Evolutionary conservation across 2,113 vertebrate genomes (phyloP).

Genomic region (Lagopus leucura): DNA sequence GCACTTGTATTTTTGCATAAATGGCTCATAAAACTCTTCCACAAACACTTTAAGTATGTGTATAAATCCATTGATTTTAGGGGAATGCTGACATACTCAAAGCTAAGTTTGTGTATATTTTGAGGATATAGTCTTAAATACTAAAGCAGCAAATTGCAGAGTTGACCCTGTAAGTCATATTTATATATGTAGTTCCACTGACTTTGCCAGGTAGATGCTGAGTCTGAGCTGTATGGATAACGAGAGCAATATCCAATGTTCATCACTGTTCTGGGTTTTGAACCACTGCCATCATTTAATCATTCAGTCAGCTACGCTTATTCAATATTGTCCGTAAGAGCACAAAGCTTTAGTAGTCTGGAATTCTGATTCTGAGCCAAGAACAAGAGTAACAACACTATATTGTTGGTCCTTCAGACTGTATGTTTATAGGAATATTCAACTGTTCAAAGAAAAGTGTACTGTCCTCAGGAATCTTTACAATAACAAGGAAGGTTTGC

Average conservation of each 20-base stretch:
- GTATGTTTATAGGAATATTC: neutral
- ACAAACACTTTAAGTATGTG: neutral
- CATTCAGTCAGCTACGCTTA: neutral
- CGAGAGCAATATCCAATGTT: neutral
- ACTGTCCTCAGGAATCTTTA: neutral
- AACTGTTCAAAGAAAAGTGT: neutral
- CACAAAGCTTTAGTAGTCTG: neutral
- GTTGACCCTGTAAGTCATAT: neutral
- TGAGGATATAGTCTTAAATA: neutral
- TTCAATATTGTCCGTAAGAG: neutral
- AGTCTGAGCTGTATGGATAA: neutral
- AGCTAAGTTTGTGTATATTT: neutral
- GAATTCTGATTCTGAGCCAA: slow-evolving; percentile 3
- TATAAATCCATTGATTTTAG: neutral
- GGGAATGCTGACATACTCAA: neutral
- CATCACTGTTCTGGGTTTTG: accelerated
- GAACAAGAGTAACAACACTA: neutral
- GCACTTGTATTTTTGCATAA: slow-evolving; percentile 33
- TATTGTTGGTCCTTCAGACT: neutral
- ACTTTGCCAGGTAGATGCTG: slow-evolving; percentile 1
- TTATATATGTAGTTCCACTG: slow-evolving; percentile 34
- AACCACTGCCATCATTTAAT: neutral
- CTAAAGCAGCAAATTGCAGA: slow-evolving; percentile 40
- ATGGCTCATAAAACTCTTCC: slow-evolving; percentile 1
- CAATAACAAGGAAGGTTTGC: neutral